Conservation (phyloP, 2,888 invertebrate species). For the Itoplectis maculator region DNA sequence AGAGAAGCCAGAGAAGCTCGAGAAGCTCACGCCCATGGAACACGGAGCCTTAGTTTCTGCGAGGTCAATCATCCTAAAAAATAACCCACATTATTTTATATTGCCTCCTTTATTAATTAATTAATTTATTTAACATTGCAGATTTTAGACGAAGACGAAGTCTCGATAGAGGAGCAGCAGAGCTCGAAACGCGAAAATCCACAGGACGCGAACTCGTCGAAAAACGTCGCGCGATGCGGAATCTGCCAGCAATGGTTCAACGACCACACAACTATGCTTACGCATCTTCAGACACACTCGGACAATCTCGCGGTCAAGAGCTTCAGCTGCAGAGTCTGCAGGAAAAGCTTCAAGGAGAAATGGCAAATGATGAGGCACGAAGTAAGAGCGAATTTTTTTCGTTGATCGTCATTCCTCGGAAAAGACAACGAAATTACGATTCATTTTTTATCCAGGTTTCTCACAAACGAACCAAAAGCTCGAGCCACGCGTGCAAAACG, state of each 20-base stretch:
- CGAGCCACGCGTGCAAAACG: constrained; percentile 71
- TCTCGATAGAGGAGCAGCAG: constrained; percentile 69
- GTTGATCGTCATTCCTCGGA: background rate
- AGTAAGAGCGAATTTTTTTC: constrained; percentile 67
- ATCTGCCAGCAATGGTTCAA: constrained; percentile 79
- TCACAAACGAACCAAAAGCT: constrained; percentile 74
- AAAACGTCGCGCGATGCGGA: constrained; percentile 78
- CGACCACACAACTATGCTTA: constrained; percentile 80
- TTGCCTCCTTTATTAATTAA: too few relatives aligned
- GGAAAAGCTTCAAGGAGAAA: constrained; percentile 79
- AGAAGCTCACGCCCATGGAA: constrained; percentile 72
- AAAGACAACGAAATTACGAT: background rate
- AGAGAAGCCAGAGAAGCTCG: constrained; percentile 79
- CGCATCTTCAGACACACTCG: constrained; percentile 79
- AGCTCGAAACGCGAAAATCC: constrained; percentile 70
- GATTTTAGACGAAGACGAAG: constrained; percentile 73
- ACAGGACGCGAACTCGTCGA: constrained; percentile 68
- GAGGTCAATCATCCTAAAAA: constrained; percentile 69
- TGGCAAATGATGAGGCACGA: constrained; percentile 80
- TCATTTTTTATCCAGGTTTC: constrained; percentile 68
- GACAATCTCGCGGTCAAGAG: constrained; percentile 75
- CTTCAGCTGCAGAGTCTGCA: constrained; percentile 76
- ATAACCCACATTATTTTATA: too few relatives aligned
- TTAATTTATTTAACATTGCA: constrained; percentile 37
- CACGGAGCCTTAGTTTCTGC: constrained; percentile 72